Evolutionary conservation across 2,797 vertebrate genomes (phyloP), one percentile per base, ranked within the genome.

Genomic region (Thalassophryne amazonica): DNA sequence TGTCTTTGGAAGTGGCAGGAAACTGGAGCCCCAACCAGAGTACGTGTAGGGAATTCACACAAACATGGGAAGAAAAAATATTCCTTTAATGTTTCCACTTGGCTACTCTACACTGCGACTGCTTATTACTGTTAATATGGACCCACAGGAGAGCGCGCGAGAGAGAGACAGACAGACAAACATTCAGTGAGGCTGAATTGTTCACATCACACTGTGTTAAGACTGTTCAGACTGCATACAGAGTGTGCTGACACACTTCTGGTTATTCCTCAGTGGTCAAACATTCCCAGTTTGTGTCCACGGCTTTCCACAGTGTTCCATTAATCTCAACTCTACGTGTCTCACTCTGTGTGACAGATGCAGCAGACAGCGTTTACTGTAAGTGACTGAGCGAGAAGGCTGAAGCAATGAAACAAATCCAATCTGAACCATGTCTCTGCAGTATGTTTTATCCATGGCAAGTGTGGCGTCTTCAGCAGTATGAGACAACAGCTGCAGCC

Each of bases 31-130:
- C n/a, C n/a, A n/a, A n/a, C n/a, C n/a, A n/a, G n/a, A n/a, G n/a
- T n/a, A n/a, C 9, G 50, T 72, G 72, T 65, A n/a, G 57, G 32
- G 9, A 69, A 54, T 45, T 49, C 50, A 52, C 24, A 45, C 49
- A n/a, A n/a, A n/a, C n/a, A n/a, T 42, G 48, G 55, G 73, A 74
- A 57, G 67, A 70, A 63, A 73, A 70, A 71, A 68, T 72, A 77
- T 73, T 7, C 46, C 46, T 61, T 73, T 60, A 75, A 76, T 78
- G 75, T 72, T 69, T 73, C 30, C 34, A 38, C 43, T 49, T 60
- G 24, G 39, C 54, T 55, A 46, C 54, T 51, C 38, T 20, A 30
- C 46, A 23, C 20, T 41, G 18, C 8, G 2, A 53, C 34, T 5
- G 27, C 14, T 7, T 41, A 37, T 56, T 60, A 3, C 27, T 29